Evolutionary conservation across 2,797 vertebrate genomes (phyloP), one percentile per base, ranked within the genome.

Genomic region (Glyptemys insculpta): DNA sequence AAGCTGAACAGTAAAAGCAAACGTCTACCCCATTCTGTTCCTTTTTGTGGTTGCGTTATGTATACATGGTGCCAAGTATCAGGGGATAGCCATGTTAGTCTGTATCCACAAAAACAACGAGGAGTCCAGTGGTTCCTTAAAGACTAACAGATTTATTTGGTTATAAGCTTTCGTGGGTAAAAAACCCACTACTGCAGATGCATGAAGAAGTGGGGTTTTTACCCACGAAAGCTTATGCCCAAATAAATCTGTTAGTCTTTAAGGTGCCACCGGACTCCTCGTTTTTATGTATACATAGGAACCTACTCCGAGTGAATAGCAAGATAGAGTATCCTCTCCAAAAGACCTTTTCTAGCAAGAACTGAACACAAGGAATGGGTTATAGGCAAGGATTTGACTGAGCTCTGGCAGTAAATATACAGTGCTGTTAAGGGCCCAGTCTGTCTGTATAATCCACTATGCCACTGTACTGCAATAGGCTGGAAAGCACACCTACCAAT

Each of bases 391-490:
- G 19, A 72, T 87, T 81, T 65, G 10, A 3, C 90, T 27, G 94
- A 53, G 72, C 88, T 34, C 81, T 15, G 27, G 79, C 68, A 12
- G 47, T 76, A 78, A 80, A 52, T 47, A 25, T 11, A 1, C 9
- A 62, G 68, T 85, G 78, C 23, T 56, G 8, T 79, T 85, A 85
- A 56, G 86, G 78, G 1, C 31, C 81, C 25, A 87, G 90, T 74
- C 41, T 78, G 37, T 47, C 11, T 29, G 12, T 6, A 31, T 91
- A 93, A 85, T 41, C 88, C 89, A 8, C 76, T 49, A 78, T 3
- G 0, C 29, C 0, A 49, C 83, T 2, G 34, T 29, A 27, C 5
- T 49, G 9, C 27, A 78, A 49, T 49, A 18, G 14, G 7, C 14
- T 49, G 44, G 15, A 49, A 78, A 29, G 7, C 27, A 3, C 41